These are phyloP conservation scores for Celastrina argiolus DNA, from an alignment of 2,888 invertebrate species.

Conservation along the genomic window DNA sequence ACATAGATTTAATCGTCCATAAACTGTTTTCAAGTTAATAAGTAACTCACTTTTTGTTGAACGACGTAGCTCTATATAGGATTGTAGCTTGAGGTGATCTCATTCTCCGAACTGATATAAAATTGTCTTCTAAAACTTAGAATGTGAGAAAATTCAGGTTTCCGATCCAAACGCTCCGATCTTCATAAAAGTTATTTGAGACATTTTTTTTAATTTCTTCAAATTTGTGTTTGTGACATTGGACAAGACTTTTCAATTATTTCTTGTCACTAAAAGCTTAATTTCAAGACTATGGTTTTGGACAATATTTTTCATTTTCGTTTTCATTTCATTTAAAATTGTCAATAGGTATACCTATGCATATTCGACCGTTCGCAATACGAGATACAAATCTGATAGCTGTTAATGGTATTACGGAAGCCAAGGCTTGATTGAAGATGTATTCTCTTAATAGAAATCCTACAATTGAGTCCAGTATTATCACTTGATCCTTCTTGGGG, in stretches of 20 bases:
- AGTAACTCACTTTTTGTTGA: conserved; percentile 28
- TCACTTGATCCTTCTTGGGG: too few relatives aligned
- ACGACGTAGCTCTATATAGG: conserved; percentile 24
- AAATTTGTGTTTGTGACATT: conserved; percentile 26
- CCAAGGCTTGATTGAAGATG: conserved; percentile 22
- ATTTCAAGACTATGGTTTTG: conserved; percentile 28
- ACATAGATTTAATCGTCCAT: conserved; percentile 23
- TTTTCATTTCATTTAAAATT: too few relatives aligned
- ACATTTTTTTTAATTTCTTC: conserved; percentile 25
- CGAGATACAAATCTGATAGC: too few relatives aligned
- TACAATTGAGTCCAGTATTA: conserved; percentile 29
- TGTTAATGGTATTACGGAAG: too few relatives aligned
- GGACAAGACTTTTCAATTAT: conserved; percentile 32
- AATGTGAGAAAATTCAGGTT: conserved; percentile 27
- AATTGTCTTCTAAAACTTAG: conserved; percentile 30
- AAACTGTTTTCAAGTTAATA: conserved; percentile 24
- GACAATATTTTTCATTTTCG: conserved; percentile 22
- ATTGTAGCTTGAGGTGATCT: conserved; percentile 22
- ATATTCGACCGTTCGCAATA: conserved; percentile 29
- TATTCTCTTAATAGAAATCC: conserved; percentile 28
- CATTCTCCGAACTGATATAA: conserved; percentile 25
- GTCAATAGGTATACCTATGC: conserved; percentile 28
- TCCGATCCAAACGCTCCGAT: conserved; percentile 21
- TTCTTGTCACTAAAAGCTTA: conserved; percentile 30
- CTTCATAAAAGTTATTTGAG: conserved; percentile 24